Percentiles rank a stretch among this genome's conserved stretches.
These are phyloP conservation scores for Cheilosia vernalis DNA, from an alignment of 2,888 invertebrate species.

Conservation along the genomic window DNA sequence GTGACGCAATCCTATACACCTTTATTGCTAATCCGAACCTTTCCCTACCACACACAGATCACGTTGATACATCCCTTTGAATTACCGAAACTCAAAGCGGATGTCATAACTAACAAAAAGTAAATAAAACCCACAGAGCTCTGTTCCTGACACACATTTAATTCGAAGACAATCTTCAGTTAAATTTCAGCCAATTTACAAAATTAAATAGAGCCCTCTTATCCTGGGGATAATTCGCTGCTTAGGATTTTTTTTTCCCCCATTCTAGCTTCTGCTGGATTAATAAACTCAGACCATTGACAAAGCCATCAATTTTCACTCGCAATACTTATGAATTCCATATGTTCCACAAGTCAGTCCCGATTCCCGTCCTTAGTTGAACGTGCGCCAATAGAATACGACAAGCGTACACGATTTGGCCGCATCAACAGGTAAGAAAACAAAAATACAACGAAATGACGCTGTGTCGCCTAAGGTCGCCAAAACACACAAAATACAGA, in stretches of 20 bases:
- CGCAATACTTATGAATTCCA: slow-evolving; percentile 31
- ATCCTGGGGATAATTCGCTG: slow-evolving; percentile 32
- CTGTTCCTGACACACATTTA: slow-evolving; percentile 60
- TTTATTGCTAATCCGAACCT: no score
- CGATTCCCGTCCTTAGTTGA: background rate
- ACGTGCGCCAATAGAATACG: slow-evolving; percentile 13
- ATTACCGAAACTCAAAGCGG: slow-evolving; percentile 11
- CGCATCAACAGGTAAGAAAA: slow-evolving; percentile 48
- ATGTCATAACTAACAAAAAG: slow-evolving; percentile 27
- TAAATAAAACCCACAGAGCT: slow-evolving; percentile 32
- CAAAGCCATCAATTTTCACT: slow-evolving; percentile 9
- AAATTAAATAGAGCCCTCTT: slow-evolving; percentile 47
- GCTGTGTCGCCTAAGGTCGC: slow-evolving; percentile 49
- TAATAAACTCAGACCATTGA: slow-evolving; percentile 43
- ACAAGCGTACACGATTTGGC: no score
- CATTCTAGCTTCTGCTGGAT: slow-evolving; percentile 18
- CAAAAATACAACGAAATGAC: slow-evolving; percentile 3
- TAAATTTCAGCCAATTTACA: slow-evolving; percentile 30
- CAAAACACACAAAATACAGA: slow-evolving; percentile 27
- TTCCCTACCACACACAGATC: no score
- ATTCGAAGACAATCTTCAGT: slow-evolving; percentile 53
- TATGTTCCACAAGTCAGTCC: slow-evolving; percentile 15
- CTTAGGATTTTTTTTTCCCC: background rate
- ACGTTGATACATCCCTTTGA: no score
- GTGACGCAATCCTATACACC: no score